These are phyloP conservation scores for Lasaia peninsularis DNA, from an alignment of 1,140 invertebrate genomes.

Conservation along the genomic window DNA sequence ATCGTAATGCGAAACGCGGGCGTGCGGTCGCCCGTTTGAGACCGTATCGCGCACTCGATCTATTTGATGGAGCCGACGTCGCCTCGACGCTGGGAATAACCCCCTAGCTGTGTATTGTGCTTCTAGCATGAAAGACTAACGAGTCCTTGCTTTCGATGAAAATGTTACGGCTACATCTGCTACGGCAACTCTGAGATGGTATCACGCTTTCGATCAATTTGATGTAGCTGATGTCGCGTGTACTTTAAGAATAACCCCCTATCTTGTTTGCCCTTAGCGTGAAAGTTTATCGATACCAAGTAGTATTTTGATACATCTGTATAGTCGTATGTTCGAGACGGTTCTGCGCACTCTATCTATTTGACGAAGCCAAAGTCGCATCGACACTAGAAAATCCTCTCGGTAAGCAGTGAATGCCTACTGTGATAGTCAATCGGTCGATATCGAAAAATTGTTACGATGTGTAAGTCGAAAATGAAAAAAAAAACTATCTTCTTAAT, in stretches of 20 bases:
- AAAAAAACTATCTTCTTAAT: too few species aligned
- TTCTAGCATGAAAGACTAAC: too few species aligned
- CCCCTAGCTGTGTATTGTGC: slow-evolving; percentile 19
- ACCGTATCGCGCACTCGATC: slow-evolving; percentile 59
- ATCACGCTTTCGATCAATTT: slow-evolving; percentile 66
- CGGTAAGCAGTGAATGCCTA: too few species aligned
- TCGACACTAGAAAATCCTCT: slow-evolving; percentile 27
- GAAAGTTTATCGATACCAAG: too few species aligned
- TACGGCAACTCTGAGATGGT: slow-evolving; percentile 40
- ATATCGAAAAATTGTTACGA: too few species aligned
- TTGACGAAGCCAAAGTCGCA: slow-evolving; percentile 55
- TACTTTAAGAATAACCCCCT: slow-evolving; percentile 29
- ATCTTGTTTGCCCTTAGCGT: slow-evolving; percentile 19
- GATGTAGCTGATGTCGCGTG: slow-evolving; percentile 50
- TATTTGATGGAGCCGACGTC: slow-evolving; percentile 64
- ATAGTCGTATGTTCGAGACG: slow-evolving; percentile 40
- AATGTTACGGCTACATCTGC: neutral
- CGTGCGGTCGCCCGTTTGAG: slow-evolving; percentile 44
- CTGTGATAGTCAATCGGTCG: too few species aligned
- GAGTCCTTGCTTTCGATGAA: neutral
- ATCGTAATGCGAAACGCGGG: slow-evolving; percentile 63
- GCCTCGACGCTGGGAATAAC: slow-evolving; percentile 33
- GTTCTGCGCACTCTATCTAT: slow-evolving; percentile 63
- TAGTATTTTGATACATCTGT: neutral
- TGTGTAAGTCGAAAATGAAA: too few species aligned